phyloP scores from a whole-genome alignment of 2,888 invertebrate species.

The Dicyrtoma fusca region DNA sequence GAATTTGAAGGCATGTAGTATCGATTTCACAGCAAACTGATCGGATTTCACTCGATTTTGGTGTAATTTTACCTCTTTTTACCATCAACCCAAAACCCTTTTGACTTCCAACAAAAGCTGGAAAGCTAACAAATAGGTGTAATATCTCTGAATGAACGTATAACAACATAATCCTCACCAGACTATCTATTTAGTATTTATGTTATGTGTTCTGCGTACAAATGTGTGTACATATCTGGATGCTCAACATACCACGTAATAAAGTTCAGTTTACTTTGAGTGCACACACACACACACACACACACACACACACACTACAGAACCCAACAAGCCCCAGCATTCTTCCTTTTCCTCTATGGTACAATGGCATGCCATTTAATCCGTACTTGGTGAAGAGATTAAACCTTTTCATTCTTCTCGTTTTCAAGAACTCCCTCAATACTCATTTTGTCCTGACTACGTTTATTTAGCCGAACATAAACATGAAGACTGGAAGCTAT shows the following conservation, averaged over 20 bases:
- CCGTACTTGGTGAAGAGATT: constrained; percentile 38
- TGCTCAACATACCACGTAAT: constrained; percentile 18
- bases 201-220: background rate
- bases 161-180: constrained; percentile 36
- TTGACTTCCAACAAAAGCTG: constrained; percentile 37
- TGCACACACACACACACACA: constrained; percentile 15
- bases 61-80: constrained; percentile 37
- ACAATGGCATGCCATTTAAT: constrained; percentile 29
- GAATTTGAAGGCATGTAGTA: constrained; percentile 34
- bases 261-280: constrained; percentile 35
- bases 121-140: constrained; percentile 38
- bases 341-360: background rate
- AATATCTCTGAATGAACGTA: constrained; percentile 27
- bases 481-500: constrained; percentile 1
- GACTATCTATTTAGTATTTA: constrained; percentile 20
- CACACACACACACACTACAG: no score
- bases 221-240: background rate
- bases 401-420: constrained; percentile 31
- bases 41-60: constrained; percentile 44
- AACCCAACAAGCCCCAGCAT: no score
- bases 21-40: constrained; percentile 46
- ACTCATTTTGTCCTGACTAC: constrained; percentile 9
- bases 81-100: constrained; percentile 21
- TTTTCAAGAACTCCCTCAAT: constrained; percentile 36
- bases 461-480: background rate